phyloP scores from a whole-genome alignment of 2,888 invertebrate genomes.

The Muschampia plurimacula region DNA sequence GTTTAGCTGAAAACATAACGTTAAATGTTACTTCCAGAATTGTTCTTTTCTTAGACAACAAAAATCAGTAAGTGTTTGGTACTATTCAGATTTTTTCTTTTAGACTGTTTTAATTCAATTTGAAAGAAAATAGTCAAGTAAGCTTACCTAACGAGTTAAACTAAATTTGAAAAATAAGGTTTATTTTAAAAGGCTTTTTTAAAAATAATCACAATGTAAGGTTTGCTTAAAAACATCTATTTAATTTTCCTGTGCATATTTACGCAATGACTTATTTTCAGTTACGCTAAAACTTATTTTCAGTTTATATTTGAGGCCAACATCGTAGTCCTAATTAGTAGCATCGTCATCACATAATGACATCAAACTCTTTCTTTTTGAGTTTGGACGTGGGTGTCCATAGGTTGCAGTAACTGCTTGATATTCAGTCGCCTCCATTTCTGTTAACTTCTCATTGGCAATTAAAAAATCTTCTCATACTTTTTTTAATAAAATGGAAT shows the following conservation, averaged over 20 bases:
- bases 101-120: neutral
- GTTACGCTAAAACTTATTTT: too few species aligned
- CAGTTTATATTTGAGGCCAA: too few species aligned
- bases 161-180: too few species aligned
- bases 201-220: neutral
- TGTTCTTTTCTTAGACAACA: constrained; percentile 47
- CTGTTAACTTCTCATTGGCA: too few species aligned
- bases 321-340: too few species aligned
- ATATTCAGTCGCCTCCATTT: too few species aligned
- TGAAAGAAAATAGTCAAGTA: neutral
- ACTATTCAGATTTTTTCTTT: neutral
- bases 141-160: neutral
- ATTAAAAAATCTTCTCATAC: neutral
- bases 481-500: neutral
- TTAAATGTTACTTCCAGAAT: constrained; percentile 60
- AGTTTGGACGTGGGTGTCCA: too few species aligned
- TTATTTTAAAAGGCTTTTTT: neutral
- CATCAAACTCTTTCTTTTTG: too few species aligned
- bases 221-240: neutral
- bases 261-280: too few species aligned
- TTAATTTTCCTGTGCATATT: too few species aligned
- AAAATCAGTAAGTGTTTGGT: constrained; percentile 53
- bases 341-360: too few species aligned
- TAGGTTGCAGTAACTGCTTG: too few species aligned
- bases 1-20: constrained; percentile 52